Evolutionary conservation across 92 coral and sea anemone species (phyloP), one percentile per base, ranked within the genome.

Genomic region (Diadumene lineata): DNA sequence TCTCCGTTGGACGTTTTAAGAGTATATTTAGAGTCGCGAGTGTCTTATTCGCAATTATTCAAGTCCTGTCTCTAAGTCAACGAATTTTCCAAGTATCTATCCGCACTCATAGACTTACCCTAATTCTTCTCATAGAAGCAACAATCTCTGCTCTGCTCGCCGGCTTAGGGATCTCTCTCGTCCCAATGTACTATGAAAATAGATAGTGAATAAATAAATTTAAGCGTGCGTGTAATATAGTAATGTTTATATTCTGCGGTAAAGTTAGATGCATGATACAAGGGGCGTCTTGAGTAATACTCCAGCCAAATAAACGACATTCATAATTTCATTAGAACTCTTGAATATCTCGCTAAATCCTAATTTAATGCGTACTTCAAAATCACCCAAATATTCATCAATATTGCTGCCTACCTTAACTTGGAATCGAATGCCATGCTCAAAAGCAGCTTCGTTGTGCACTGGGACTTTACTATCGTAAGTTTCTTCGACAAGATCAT

Each of bases 361-460:
- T 9, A 4, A 38, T 38, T 38, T 4, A 24, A 58, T 22, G 26
- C 15, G 4, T 58, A 58, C 48, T 38, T 6, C 6, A 38, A 1
- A 60, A 60, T 11, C 3, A 23, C 65, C 24, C 3, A 60, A 10
- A 4, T 2, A 62, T 15, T 62, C 65, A 60, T 16, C 3, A 60
- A 60, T 60, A 6, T n/a, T n/a, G n/a, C 11, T 44, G 64, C 87
- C 62, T 46, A 94, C 98, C 88, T 88, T 94, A 31, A 92, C 98
- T 81, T 91, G 88, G 85, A 94, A 94, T 23, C 87, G 82, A 53
- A 94, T 88, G 55, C 98, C 98, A 74, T 91, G 98, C 69, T 94
- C 97, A 70, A 94, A 94, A 15, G 98, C 94, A 22, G 90, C 86
- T 76, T 94, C 97, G 25, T 89, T 87, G 70, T 85, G 93, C 3